phyloP scores from a whole-genome alignment of 2,888 invertebrate genomes.

The Lasioglossum pauxillum region DNA sequence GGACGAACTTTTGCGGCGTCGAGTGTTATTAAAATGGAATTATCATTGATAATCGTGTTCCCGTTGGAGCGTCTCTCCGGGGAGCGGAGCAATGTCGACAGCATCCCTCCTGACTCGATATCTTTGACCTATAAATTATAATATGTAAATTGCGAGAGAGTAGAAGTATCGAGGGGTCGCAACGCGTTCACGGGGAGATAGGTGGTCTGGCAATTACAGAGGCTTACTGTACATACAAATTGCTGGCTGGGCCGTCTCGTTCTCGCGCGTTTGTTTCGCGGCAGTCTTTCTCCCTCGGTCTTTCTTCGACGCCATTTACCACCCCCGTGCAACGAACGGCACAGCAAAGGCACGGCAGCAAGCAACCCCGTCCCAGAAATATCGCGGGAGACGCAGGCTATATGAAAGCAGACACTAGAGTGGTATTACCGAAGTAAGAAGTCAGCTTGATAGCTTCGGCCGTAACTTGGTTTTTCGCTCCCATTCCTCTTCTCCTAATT shows the following conservation, averaged over 20 bases:
- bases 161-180: constrained; percentile 54
- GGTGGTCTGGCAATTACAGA: constrained; percentile 77
- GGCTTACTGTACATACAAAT: constrained; percentile 80
- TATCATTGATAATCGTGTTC: constrained; percentile 54
- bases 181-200: constrained; percentile 71
- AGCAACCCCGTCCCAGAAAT: constrained; percentile 46
- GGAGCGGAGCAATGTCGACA: constrained; percentile 39
- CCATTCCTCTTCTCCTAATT: constrained; percentile 48
- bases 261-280: constrained; percentile 19
- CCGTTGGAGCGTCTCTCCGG: constrained; percentile 26
- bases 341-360: not conserved
- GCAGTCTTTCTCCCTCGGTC: constrained; percentile 13
- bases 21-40: constrained; percentile 45
- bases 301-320: constrained; percentile 63
- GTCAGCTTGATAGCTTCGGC: constrained; percentile 65
- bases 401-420: constrained; percentile 67
- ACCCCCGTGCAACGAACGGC: constrained; percentile 22
- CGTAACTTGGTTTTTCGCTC: constrained; percentile 66
- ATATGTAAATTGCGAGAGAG: constrained; percentile 75
- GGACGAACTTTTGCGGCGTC: not conserved
- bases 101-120: constrained; percentile 60
- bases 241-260: constrained; percentile 47
- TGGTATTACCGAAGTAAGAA: constrained; percentile 72
- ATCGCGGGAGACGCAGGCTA: constrained; percentile 60
- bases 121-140: constrained; percentile 79